Evolutionary conservation across 2,113 vertebrate species (phyloP).

Genomic region (Pseudopodoces humilis): DNA sequence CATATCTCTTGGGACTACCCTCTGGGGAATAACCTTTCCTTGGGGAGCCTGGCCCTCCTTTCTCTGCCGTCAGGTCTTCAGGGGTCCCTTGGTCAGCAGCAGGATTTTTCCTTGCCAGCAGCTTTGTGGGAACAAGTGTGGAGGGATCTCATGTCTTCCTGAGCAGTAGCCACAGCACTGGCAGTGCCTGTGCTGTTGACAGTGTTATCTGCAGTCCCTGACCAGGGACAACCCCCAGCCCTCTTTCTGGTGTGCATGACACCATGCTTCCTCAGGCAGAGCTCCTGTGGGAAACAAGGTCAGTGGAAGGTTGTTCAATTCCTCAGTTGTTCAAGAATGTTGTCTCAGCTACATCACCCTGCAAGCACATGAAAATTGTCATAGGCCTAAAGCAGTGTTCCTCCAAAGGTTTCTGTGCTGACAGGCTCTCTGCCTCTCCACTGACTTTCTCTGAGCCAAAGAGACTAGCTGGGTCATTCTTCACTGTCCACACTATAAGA

Average conservation of each 20-base stretch:
- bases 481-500: accelerated
- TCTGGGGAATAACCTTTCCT: background rate
- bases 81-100: background rate
- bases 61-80: accelerated
- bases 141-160: accelerated
- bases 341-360: background rate
- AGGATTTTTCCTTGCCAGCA: background rate
- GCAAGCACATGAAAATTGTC: background rate
- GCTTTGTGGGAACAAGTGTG: background rate
- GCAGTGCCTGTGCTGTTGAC: background rate
- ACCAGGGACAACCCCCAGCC: background rate
- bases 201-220: background rate
- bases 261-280: accelerated
- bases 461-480: background rate
- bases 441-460: background rate
- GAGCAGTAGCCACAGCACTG: background rate
- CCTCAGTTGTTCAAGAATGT: background rate
- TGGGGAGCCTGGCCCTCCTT: background rate
- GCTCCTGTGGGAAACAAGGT: background rate
- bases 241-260: background rate
- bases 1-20: background rate
- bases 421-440: background rate
- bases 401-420: background rate
- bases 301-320: background rate
- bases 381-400: accelerated